Evolutionary conservation across 2,888 invertebrate species (phyloP).

Genomic region (Bimastos eiseni): DNA sequence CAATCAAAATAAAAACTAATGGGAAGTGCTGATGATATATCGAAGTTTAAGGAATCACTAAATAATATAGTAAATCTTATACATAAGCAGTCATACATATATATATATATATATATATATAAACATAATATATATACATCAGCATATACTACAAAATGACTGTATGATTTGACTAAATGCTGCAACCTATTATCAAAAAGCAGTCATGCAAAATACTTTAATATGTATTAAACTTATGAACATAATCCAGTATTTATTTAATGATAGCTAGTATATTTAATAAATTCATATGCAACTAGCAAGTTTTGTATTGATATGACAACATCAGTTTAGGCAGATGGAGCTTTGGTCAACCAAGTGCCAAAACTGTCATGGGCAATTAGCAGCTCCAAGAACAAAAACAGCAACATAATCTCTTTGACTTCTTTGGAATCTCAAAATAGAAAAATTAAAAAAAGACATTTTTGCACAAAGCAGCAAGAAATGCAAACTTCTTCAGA

Average conservation of each 20-base stretch:
- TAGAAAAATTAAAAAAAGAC: no score
- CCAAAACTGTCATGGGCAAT: no score
- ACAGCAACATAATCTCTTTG: not conserved
- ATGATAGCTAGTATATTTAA: not conserved
- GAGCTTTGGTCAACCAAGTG: no score
- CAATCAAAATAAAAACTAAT: not conserved
- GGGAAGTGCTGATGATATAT: not conserved
- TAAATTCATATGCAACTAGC: not conserved
- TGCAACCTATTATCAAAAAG: not conserved
- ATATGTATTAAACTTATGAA: not conserved
- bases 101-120: no score
- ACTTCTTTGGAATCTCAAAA: no score
- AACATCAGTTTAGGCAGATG: not conserved
- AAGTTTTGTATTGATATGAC: not conserved
- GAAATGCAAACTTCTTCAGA: no score
- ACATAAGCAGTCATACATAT: no score
- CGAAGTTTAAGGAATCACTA: not conserved
- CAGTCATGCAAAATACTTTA: not conserved
- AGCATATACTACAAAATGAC: not conserved
- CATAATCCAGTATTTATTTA: constrained; percentile 1
- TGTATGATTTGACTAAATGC: not conserved
- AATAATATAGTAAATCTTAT: not conserved
- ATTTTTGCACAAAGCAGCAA: no score
- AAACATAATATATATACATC: not conserved
- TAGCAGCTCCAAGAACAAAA: no score